Evolutionary conservation across 2,797 vertebrate species (phyloP), one percentile per base, ranked within the genome.

Genomic region (Euphonia xanthogaster): DNA sequence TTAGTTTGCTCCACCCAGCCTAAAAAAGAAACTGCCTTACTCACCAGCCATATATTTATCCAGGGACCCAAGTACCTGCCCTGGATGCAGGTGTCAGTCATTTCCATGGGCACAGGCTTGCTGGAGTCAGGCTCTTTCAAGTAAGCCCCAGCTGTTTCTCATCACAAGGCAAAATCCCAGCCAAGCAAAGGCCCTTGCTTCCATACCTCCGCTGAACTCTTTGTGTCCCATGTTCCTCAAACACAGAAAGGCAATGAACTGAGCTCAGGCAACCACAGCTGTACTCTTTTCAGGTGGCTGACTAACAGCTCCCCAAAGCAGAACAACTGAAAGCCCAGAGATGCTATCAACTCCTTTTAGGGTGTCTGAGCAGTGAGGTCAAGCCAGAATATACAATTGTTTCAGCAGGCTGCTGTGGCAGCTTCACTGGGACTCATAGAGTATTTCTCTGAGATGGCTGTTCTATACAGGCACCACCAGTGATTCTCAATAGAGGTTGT

Each of bases 131-230:
- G 54, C 72, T 71, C 55, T 58, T 61, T 54, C 50, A 87, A 85
- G 78, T 35, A 74, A 93, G 30, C 54, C 78, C 84, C 95, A 96
- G 89, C 89, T 96, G 95, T 77, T 96, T 96, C 89, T 93, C 93
- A 92, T 94, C 81, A 93, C 42, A 82, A 85, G 57, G 33, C 5
- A 4, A 92, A 92, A 83, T 88, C 78, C 84, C 67, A 86, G 86
- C 84, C 89, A 87, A 93, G 86, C 68, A 94, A 95, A 86, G 75
- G 68, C 72, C 50, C 45, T 80, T 94, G 94, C 91, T 93, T 89
- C 85, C 58, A 42, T 73, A 68, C 61, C 42, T 90, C 87, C 1
- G 4, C 65, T 57, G 66, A 94, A 92, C 86, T 48, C 65, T 92
- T 92, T 93, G 77, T n/a, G 66, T 77, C 81, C 86, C 57, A 85